Base-by-base conservation (phyloP, 2,888 invertebrate genomes). In the Phaedon cochleariae region DNA sequence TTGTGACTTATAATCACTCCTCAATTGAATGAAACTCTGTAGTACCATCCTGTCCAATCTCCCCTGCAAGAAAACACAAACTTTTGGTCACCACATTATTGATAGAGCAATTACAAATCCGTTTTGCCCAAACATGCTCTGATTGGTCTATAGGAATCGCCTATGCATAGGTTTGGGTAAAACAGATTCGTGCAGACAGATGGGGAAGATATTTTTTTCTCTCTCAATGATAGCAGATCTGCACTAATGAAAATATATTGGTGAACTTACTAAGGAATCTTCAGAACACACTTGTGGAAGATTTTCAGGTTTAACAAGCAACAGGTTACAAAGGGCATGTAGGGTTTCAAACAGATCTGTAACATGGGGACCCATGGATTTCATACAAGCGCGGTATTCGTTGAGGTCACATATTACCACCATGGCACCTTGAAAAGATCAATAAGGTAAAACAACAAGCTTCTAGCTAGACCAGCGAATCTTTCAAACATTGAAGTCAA, bases 341-440 rank as follows among this genome's bases (percentile, higher is more conserved):
- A 99, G 86, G 20, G 95, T 94, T 85, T 98, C 97, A 85, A 98
- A 98, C n/a, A 98, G 86, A 64, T 92, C 90, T 49, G 90, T 90
- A 41, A 97, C 92, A 57, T 95, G 85, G 1, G 92, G 87, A 7
- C 95, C 91, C 60, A 90, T 87, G 1, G 85, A 85, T 80, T 93
- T 92, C n/a, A 91, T 92, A 80, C 94, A 95, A 74, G 94, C 93
- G 18, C 97, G 88, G 83, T 98, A 98, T 84, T 98, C 98, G 79
- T 97, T 97, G 74, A 99, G 94, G 86, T 99, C 99, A 84, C 97
- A 98, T 75, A 99, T 96, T 1, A 95, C 96, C 81, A 96, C 92
- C 95, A 99, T 96, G 0, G 98, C 98, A 61, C 98, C 95, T 92
- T 81, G 54, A 82, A 81, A 3, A 26, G 3, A 26, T 26, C n/a